Base-by-base conservation (phyloP, 92 coral and sea anemone genomes). In the Metridium senile region DNA sequence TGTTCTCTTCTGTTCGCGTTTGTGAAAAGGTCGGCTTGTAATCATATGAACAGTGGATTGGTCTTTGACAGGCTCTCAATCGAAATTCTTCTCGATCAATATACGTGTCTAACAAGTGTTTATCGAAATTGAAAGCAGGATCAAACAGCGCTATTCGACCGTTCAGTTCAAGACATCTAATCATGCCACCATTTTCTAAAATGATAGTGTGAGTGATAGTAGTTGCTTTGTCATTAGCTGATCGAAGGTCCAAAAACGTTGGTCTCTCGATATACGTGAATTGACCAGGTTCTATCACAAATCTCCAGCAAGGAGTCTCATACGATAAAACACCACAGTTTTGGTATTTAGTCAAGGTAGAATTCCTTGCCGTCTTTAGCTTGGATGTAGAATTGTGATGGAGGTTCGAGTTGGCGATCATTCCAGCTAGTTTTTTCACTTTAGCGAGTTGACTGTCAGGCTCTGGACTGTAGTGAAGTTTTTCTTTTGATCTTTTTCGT, bases 241-340 rank as follows among this genome's bases (percentile, higher is more conserved):
- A 80, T 70, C 93, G 82, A 11, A 92, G 84, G 31, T 78, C 75
- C 58, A 85, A 88, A 0, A 92, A 83, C 22, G 86, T 90, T 29
- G 81, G 87, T 33, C 99, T 88, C 39, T 93, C 91, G 20, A 96
- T 81, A 30, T 96, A 96, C 11, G 74, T 75, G 62, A 76, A 76
- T 56, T 84, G 84, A 49, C 90, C 86, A n/a, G 99, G 99, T 61
- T 96, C 96, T 47, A 96, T 63, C 19, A 96, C 88, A 29, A 89
- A 93, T 80, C 99, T 84, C 99, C 99, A 96, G 39, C 97, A 89
- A 67, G 97, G 97, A 13, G 84, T 88, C 45, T 89, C 97, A 58
- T 96, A 96, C n/a, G 99, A 96, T 20, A 96, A 66, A 18, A 96
- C 99, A 77, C 90, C 97, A 1, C 84, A 78, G 61, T 93, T 96